Conservation (phyloP, 1,140 invertebrate genomes). For the Drosophila tristis region DNA sequence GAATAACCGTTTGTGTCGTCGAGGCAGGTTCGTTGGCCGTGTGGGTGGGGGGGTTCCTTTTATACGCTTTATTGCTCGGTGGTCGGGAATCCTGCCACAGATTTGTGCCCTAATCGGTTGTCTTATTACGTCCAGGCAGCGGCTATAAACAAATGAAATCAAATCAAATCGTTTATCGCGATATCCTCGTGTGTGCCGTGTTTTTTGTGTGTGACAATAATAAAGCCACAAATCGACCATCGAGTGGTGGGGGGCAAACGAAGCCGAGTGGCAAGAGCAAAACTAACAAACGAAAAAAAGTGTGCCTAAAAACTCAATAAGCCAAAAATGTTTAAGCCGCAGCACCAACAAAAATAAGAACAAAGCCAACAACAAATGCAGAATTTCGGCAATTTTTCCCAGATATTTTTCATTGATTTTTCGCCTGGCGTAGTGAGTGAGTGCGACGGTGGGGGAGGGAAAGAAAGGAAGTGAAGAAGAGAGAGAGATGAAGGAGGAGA, state of each 20-base stretch:
- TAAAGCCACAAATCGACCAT: conserved; percentile 25
- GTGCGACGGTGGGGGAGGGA: neutral
- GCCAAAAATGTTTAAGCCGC: conserved; percentile 8
- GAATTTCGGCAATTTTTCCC: conserved; percentile 70
- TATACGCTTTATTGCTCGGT: too few species aligned
- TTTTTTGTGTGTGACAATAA: conserved; percentile 30
- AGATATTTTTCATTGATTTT: conserved; percentile 82
- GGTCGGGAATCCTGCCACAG: too few species aligned
- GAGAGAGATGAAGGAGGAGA: conserved; percentile 5
- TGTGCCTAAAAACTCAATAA: neutral
- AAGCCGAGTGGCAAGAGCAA: conserved; percentile 10
- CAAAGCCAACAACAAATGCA: conserved; percentile 48
- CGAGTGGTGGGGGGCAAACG: too few species aligned
- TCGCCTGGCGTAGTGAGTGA: conserved; percentile 54
- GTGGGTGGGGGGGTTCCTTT: too few species aligned
- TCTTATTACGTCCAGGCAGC: too few species aligned
- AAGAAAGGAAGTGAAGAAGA: neutral
- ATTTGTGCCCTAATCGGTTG: neutral
- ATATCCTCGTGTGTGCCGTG: conserved; percentile 2
- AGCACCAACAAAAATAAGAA: neutral
- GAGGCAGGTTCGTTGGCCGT: too few species aligned
- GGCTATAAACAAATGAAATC: too few species aligned
- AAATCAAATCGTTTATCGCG: too few species aligned
- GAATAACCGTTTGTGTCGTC: too few species aligned
- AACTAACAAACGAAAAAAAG: conserved; percentile 14